phyloP scores from a whole-genome alignment of 2,888 invertebrate species.

The Drosophila conformis region DNA sequence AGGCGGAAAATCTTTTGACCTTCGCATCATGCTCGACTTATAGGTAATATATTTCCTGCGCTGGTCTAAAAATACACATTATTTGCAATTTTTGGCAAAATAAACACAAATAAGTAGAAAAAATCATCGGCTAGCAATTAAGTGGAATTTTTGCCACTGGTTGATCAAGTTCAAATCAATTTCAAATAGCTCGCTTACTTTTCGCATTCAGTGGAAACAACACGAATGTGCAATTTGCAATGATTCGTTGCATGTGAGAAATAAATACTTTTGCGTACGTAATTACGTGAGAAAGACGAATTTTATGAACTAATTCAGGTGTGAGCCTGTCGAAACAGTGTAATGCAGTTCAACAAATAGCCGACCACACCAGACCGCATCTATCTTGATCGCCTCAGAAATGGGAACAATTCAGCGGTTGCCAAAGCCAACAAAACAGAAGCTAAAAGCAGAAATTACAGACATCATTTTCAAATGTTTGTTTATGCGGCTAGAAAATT shows the following conservation, averaged over 20 bases:
- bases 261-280: conserved; percentile 11
- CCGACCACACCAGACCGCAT: conserved; percentile 42
- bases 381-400: conserved; percentile 35
- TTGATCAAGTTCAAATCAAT: conserved; percentile 40
- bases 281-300: conserved; percentile 58
- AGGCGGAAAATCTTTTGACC: conserved; percentile 45
- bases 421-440: conserved; percentile 55
- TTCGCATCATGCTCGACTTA: conserved; percentile 44
- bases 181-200: conserved; percentile 13
- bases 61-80: conserved; percentile 39
- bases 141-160: conserved; percentile 13
- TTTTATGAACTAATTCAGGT: conserved; percentile 37
- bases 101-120: neutral
- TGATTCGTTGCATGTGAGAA: conserved; percentile 39
- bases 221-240: conserved; percentile 41
- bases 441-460: conserved; percentile 40
- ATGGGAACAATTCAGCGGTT: conserved; percentile 31
- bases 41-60: conserved; percentile 50
- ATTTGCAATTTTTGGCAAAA: conserved; percentile 50
- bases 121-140: neutral
- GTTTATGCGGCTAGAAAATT: conserved; percentile 68
- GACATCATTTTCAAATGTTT: conserved; percentile 67
- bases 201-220: conserved; percentile 6
- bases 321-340: conserved; percentile 16
- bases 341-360: conserved; percentile 43